phyloP scores from a whole-genome alignment of 2,797 vertebrate species.

The Hephaestus fuliginosus region DNA sequence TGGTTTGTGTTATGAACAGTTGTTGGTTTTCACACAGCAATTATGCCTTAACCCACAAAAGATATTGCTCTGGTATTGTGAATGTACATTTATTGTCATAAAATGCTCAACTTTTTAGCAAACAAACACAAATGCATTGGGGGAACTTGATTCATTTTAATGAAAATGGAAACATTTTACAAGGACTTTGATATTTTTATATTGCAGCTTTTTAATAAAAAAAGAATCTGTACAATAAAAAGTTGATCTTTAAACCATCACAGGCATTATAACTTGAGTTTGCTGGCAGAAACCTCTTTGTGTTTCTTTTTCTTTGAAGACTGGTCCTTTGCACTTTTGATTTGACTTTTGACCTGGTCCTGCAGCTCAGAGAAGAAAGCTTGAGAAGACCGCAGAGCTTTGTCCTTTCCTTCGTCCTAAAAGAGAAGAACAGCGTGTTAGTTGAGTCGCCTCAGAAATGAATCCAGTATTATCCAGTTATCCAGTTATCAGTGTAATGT shows the following conservation, averaged over 20 bases:
- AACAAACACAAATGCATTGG: slow-evolving; percentile 12
- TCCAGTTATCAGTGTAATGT: not conserved
- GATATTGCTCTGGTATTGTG: not conserved
- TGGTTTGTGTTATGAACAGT: not conserved
- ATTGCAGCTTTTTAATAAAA: slow-evolving; percentile 52
- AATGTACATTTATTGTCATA: slow-evolving; percentile 6
- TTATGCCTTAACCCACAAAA: not conserved
- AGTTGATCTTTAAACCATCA: slow-evolving; percentile 13
- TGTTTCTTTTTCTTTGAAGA: slow-evolving; percentile 89
- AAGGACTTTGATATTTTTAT: slow-evolving; percentile 50
- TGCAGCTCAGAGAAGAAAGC: slow-evolving; percentile 97
- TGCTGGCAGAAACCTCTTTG: slow-evolving; percentile 90
- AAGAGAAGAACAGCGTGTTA: slow-evolving; percentile 22
- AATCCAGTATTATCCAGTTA: not conserved
- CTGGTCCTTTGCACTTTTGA: slow-evolving; percentile 88
- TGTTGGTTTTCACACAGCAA: not conserved
- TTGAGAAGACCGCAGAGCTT: slow-evolving; percentile 93
- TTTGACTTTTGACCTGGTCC: slow-evolving; percentile 96
- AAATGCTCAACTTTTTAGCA: not conserved
- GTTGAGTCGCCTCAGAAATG: not conserved
- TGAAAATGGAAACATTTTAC: slow-evolving; percentile 54
- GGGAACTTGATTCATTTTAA: slow-evolving; percentile 31
- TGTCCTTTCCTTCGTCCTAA: slow-evolving; percentile 97
- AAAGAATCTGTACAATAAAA: slow-evolving; percentile 78
- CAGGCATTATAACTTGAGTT: slow-evolving; percentile 91